phyloP scores from a whole-genome alignment of 2,888 invertebrate species.

The Perithous albicinctus region DNA sequence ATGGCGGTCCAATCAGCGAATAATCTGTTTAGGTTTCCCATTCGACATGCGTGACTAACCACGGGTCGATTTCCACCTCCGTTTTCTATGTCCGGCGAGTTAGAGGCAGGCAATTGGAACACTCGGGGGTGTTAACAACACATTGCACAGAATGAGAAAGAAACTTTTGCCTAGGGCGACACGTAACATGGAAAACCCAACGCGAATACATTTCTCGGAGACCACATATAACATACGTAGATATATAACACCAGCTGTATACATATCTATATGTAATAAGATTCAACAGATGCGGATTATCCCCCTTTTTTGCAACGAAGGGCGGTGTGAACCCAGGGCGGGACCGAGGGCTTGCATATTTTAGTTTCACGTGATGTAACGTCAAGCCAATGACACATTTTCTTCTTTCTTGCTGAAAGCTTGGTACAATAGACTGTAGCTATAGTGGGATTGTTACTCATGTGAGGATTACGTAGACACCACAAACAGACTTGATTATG shows the following conservation, averaged over 20 bases:
- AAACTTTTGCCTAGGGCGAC: background rate
- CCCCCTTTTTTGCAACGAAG: constrained; percentile 37
- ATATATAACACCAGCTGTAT: background rate
- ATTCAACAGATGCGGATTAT: constrained; percentile 48
- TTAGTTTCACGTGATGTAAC: constrained; percentile 23
- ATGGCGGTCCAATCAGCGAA: constrained; percentile 77
- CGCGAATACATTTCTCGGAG: constrained; percentile 38
- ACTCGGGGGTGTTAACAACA: background rate
- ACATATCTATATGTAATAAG: constrained; percentile 12
- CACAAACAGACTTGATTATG: constrained; percentile 61
- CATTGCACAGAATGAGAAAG: background rate
- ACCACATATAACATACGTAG: background rate
- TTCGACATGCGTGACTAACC: constrained; percentile 81
- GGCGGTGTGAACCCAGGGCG: constrained; percentile 13
- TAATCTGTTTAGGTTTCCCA: constrained; percentile 82
- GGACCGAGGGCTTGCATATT: constrained; percentile 45
- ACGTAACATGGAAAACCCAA: background rate
- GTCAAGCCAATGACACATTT: constrained; percentile 17
- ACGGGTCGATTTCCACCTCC: constrained; percentile 66
- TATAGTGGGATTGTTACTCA: constrained; percentile 19
- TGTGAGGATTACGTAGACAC: constrained; percentile 50
- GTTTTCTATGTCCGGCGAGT: background rate
- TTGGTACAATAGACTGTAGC: constrained; percentile 4
- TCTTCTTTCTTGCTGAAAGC: constrained; percentile 4
- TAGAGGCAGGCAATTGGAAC: background rate